Conservation (phyloP, 1,140 invertebrate genomes). For the Capitella teleta region DNA sequence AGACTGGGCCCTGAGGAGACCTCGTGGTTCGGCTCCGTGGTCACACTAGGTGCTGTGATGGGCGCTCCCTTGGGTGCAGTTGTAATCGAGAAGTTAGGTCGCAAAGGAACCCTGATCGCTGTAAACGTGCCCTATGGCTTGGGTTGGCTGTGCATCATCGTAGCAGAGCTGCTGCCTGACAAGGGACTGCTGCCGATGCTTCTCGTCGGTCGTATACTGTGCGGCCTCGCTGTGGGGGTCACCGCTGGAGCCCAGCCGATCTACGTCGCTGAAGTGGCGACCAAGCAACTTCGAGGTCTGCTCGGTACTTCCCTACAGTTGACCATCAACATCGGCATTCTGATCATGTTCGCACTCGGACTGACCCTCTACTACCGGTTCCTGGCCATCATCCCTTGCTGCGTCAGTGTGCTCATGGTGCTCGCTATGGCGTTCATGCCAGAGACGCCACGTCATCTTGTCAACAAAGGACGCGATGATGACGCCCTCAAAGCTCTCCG, state of each 20-base stretch:
- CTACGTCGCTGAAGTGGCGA: conserved; percentile 71
- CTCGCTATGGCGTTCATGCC: conserved; percentile 55
- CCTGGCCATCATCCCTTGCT: conserved; percentile 54
- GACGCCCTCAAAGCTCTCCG: conserved; percentile 55
- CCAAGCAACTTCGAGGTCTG: conserved; percentile 62
- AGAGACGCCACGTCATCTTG: conserved; percentile 68
- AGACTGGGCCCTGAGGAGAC: conserved; percentile 43
- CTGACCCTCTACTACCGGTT: conserved; percentile 55
- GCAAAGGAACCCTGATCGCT: conserved; percentile 9
- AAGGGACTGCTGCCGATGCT: conserved; percentile 46
- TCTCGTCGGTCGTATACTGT: conserved; percentile 51
- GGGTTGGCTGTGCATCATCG: conserved; percentile 27
- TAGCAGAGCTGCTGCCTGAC: conserved; percentile 46
- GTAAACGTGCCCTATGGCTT: conserved; percentile 5
- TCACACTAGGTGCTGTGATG: conserved; percentile 70
- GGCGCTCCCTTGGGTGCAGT: conserved; percentile 48
- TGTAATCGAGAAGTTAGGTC: conserved; percentile 2
- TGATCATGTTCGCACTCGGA: conserved; percentile 59
- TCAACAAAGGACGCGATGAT: conserved; percentile 47
- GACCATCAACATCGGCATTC: conserved; percentile 80
- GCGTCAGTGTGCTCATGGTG: conserved; percentile 56
- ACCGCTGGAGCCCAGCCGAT: conserved; percentile 61
- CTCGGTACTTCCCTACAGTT: conserved; percentile 70
- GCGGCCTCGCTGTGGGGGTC: conserved; percentile 58
- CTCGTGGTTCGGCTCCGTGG: conserved; percentile 79